phyloP scores from a whole-genome alignment of 2,888 invertebrate genomes.

The Isotomurus palustris region DNA sequence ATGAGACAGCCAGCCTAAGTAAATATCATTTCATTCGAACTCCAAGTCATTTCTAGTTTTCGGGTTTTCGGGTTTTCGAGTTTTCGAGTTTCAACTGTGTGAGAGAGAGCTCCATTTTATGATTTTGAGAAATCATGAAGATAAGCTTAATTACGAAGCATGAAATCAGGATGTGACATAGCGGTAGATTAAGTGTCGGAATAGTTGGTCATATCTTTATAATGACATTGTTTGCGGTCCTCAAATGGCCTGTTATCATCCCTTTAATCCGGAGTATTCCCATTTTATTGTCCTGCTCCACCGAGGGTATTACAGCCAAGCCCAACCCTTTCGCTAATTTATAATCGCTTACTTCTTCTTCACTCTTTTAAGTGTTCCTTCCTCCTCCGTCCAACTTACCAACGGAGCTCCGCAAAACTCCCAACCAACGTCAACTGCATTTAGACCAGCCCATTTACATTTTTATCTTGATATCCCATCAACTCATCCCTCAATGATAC shows the following conservation, averaged over 20 bases:
- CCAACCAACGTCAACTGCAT: too few relatives aligned
- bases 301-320: slow-evolving; percentile 13
- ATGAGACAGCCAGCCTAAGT: too few relatives aligned
- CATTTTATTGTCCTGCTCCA: slow-evolving; percentile 41
- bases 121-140: too few relatives aligned
- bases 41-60: too few relatives aligned
- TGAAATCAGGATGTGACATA: slow-evolving; percentile 19
- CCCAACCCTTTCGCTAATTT: slow-evolving; percentile 21
- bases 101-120: too few relatives aligned
- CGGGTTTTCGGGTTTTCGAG: too few relatives aligned
- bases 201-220: slow-evolving; percentile 41
- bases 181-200: slow-evolving; percentile 17
- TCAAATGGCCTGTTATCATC: slow-evolving; percentile 43
- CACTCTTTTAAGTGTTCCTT: not conserved
- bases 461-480: too few relatives aligned
- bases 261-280: slow-evolving; percentile 43
- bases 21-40: too few relatives aligned
- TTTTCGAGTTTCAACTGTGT: too few relatives aligned
- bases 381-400: not conserved
- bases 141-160: slow-evolving; percentile 30
- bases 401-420: not conserved
- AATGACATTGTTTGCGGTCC: slow-evolving; percentile 42
- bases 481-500: too few relatives aligned
- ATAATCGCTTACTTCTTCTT: slow-evolving; percentile 3
- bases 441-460: too few relatives aligned